These are phyloP conservation scores for Drosophila niveifrons DNA, from an alignment of 2,888 invertebrate species.

Conservation along the genomic window DNA sequence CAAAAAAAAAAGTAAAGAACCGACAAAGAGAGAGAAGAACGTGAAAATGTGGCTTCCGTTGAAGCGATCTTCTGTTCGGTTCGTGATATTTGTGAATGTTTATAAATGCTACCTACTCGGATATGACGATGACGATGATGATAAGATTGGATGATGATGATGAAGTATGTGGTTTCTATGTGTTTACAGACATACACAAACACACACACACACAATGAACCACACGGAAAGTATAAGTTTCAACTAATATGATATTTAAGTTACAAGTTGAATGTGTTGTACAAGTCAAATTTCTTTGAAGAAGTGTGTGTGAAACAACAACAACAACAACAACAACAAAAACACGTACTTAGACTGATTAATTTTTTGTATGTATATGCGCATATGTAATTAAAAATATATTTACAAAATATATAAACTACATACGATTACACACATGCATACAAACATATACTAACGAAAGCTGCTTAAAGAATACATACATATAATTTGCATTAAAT, in stretches of 20 bases:
- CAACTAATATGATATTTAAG: slow-evolving; percentile 45
- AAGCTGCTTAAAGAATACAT: slow-evolving; percentile 45
- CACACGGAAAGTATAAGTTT: slow-evolving; percentile 31
- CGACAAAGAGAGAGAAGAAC: background rate
- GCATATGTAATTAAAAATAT: slow-evolving; percentile 55
- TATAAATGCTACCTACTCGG: slow-evolving; percentile 33
- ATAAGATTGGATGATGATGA: slow-evolving; percentile 33
- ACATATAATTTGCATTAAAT: slow-evolving; percentile 38
- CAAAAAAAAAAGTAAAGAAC: no score
- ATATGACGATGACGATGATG: slow-evolving; percentile 32
- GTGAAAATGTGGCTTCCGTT: slow-evolving; percentile 9
- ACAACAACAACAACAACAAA: slow-evolving; percentile 27
- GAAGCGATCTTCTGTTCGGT: slow-evolving; percentile 16
- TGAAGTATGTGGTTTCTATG: slow-evolving; percentile 59
- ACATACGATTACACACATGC: slow-evolving; percentile 15
- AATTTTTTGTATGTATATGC: slow-evolving; percentile 76
- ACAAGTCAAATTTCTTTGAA: slow-evolving; percentile 39
- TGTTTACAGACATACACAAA: slow-evolving; percentile 46
- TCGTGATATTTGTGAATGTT: slow-evolving; percentile 73
- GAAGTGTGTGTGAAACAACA: slow-evolving; percentile 29
- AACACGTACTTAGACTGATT: slow-evolving; percentile 80
- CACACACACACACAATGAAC: slow-evolving; percentile 15
- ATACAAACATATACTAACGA: slow-evolving; percentile 20
- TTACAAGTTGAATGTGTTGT: slow-evolving; percentile 51
- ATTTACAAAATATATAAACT: slow-evolving; percentile 32